These are phyloP conservation scores for Leptoclinus maculatus DNA, from an alignment of 2,797 vertebrate species.

Conservation along the genomic window DNA sequence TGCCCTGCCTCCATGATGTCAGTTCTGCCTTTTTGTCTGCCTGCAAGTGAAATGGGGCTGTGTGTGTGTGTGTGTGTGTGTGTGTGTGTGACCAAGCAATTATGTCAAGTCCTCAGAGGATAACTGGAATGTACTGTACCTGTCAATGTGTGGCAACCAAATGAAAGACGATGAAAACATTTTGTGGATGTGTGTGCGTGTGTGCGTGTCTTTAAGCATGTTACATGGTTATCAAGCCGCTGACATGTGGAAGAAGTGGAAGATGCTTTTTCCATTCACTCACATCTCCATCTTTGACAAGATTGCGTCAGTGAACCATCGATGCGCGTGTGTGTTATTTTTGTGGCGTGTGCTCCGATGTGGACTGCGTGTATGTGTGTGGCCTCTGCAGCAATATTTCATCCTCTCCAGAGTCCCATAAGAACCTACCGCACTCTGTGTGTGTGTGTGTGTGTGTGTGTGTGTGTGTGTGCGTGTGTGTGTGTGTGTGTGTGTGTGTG, in stretches of 20 bases:
- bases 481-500: too few species aligned
- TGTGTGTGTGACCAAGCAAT: constrained; percentile 4
- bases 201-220: constrained; percentile 20
- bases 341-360: neutral
- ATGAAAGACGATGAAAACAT: constrained; percentile 56
- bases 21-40: constrained; percentile 32
- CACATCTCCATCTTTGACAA: constrained; percentile 43
- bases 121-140: constrained; percentile 46
- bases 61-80: constrained; percentile 4
- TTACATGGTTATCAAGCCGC: constrained; percentile 56
- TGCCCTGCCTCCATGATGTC: constrained; percentile 34
- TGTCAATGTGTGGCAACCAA: constrained; percentile 48
- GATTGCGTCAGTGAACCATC: constrained; percentile 19
- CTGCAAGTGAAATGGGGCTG: constrained; percentile 14
- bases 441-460: constrained; percentile 30
- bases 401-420: constrained; percentile 57
- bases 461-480: constrained; percentile 7
- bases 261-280: constrained; percentile 48
- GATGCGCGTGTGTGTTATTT: constrained; percentile 23
- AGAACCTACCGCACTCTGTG: constrained; percentile 39
- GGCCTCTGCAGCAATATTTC: constrained; percentile 67
- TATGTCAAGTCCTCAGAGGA: constrained; percentile 43
- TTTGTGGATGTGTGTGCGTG: constrained; percentile 12
- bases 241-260: constrained; percentile 50
- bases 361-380: constrained; percentile 45